A percentile compares a stretch with the other conserved stretches of the same genome.
Evolutionary conservation across 2,888 invertebrate genomes (phyloP).

Genomic region (Drosophila melanocephala): DNA sequence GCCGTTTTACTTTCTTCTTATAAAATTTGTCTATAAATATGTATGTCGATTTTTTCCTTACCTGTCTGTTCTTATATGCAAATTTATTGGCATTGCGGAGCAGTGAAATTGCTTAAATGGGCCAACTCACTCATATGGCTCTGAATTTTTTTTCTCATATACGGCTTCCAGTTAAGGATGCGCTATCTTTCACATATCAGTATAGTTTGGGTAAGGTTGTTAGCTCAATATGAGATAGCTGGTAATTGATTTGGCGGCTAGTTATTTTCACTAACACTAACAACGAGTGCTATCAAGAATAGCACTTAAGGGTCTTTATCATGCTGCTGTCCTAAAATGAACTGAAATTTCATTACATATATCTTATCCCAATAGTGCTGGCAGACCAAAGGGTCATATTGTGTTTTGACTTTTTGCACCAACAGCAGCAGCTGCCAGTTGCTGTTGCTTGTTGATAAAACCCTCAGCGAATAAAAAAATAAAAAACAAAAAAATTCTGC

Average conservation of each 20-base stretch:
- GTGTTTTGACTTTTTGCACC: conserved; percentile 19
- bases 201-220: conserved; percentile 23
- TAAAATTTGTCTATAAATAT: conserved; percentile 1
- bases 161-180: conserved; percentile 26
- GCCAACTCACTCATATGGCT: conserved; percentile 45
- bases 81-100: conserved; percentile 72
- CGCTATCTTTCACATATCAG: conserved; percentile 8
- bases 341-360: conserved; percentile 71
- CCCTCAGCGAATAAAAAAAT: conserved; percentile 23
- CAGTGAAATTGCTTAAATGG: conserved; percentile 51
- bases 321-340: conserved; percentile 41
- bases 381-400: conserved; percentile 69
- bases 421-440: conserved; percentile 27
- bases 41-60: conserved; percentile 15
- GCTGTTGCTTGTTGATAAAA: conserved; percentile 32
- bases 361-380: conserved; percentile 65
- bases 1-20: conserved; percentile 24
- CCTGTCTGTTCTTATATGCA: conserved; percentile 70
- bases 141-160: conserved; percentile 26
- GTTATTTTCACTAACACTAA: conserved; percentile 37
- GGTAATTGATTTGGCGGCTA: conserved; percentile 25
- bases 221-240: conserved; percentile 3
- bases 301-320: conserved; percentile 79
- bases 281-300: conserved; percentile 39
- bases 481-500: conserved; percentile 20